Evolutionary conservation across 2,888 invertebrate species (phyloP), one percentile per base, ranked within the genome.

Genomic region (Acanthosoma haemorrhoidale): DNA sequence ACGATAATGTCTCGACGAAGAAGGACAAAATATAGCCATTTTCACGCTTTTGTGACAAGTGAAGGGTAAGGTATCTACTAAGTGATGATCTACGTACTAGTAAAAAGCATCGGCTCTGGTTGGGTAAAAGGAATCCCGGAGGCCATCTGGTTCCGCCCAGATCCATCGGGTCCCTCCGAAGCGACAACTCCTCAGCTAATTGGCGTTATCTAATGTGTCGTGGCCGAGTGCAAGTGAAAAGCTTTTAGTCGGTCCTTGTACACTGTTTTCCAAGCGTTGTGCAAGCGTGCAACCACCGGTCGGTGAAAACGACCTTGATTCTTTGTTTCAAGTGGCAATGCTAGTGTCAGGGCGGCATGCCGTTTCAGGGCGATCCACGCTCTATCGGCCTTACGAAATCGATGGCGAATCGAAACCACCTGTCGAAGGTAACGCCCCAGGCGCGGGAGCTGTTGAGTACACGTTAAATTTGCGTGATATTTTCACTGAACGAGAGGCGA

Each of bases 231-330:
- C 5, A 51, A 51, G 21, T 25, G 51, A 51, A 51, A 51, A 51
- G n/a, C 51, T 51, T 51, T 51, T 51, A 51, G 51, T n/a, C 43
- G 51, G 51, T 51, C 51, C 51, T 51, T 51, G 51, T 51, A 51
- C 51, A 51, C 43, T 25, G 25, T 51, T 51, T 51, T 51, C 51
- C 51, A 51, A n/a, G 25, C n/a, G 51, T 51, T 51, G 51, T 51
- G 51, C 25, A 51, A 51, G n/a, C 29, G 21, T n/a, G 16, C 18
- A n/a, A 51, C 25, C n/a, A n/a, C n/a, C n/a, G n/a, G n/a, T 25
- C 51, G 51, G 51, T 25, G 51, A 51, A 51, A 51, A 51, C 51
- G 51, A 25, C 51, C 51, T 51, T 51, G 51, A 51, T 51, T 51
- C 13, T 51, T 51, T 51, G 51, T 51, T 51, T 51, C 51, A 51